Percentiles rank a stretch among this genome's conserved stretches.
These are phyloP conservation scores for Microctenopoma steveboyesi DNA, from an alignment of 2,797 vertebrate genomes.

Conservation along the genomic window DNA sequence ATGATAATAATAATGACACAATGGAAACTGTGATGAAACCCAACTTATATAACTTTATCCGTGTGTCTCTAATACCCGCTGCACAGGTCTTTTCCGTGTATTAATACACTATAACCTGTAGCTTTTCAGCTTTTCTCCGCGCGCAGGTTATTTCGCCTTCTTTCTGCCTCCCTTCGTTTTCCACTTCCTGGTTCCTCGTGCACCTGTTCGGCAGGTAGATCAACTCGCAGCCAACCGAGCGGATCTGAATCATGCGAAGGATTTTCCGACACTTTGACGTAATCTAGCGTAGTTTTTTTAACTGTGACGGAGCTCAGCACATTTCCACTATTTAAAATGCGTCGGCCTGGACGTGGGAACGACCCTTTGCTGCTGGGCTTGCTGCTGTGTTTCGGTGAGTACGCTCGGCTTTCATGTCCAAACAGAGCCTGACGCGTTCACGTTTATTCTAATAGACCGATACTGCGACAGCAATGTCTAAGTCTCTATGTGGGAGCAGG, in stretches of 20 bases:
- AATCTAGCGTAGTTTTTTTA: background rate
- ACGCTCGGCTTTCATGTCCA: background rate
- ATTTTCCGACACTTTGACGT: conserved; percentile 32
- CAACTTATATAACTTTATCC: too few relatives aligned
- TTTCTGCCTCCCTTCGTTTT: too few relatives aligned
- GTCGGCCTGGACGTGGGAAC: conserved; percentile 7
- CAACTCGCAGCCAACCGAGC: background rate
- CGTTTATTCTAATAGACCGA: background rate
- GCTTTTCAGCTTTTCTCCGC: too few relatives aligned
- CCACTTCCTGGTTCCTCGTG: conserved; percentile 82
- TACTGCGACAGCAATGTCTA: too few relatives aligned
- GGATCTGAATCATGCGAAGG: conserved; percentile 33
- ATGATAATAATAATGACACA: too few relatives aligned
- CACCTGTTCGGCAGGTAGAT: conserved; percentile 83
- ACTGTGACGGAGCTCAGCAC: background rate
- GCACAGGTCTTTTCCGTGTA: too few relatives aligned
- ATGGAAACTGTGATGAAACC: too few relatives aligned
- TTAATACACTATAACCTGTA: too few relatives aligned
- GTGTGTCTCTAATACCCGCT: too few relatives aligned
- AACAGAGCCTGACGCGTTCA: too few relatives aligned
- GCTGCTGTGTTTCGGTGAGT: conserved; percentile 71
- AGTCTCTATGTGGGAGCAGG: too few relatives aligned
- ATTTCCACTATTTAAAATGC: conserved; percentile 49
- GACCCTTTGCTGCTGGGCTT: conserved; percentile 38
- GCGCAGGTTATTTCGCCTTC: too few relatives aligned